Evolutionary conservation across 2,113 vertebrate species (phyloP).

Genomic region (Mustela lutreola): DNA sequence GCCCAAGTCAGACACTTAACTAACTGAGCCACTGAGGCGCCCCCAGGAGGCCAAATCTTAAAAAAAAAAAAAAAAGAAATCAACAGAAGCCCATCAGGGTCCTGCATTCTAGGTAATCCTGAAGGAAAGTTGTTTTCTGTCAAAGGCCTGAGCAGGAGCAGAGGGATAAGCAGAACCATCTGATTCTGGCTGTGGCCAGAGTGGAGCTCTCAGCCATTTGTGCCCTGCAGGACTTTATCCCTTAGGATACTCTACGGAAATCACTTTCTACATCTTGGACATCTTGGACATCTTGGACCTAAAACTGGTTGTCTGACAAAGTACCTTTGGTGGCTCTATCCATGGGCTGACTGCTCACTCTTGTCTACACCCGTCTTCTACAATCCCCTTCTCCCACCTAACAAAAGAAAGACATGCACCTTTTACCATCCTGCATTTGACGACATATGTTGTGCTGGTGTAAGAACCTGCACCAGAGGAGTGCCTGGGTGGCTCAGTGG

Average conservation of each 20-base stretch:
- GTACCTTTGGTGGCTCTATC: neutral
- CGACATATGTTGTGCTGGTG: accelerated
- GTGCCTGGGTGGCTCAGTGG: too few relatives aligned
- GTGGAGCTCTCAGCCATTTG: neutral
- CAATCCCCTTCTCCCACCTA: neutral
- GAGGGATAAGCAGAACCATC: neutral
- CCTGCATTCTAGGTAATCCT: neutral
- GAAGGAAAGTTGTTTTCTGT: neutral
- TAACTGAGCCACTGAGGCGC: neutral
- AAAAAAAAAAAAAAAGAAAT: neutral
- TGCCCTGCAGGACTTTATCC: neutral
- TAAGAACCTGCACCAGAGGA: neutral
- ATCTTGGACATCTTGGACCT: neutral
- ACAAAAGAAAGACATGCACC: neutral
- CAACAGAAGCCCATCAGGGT: neutral
- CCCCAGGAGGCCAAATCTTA: neutral
- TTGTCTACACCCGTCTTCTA: neutral
- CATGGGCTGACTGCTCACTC: neutral
- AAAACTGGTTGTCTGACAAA: neutral
- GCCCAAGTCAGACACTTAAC: neutral
- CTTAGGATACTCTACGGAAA: neutral
- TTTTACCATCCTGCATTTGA: neutral
- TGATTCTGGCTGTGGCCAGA: neutral
- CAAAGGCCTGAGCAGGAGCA: neutral
- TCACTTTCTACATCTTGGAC: neutral